Conservation (phyloP, 2,797 vertebrate species). For the Lacerta agilis region DNA sequence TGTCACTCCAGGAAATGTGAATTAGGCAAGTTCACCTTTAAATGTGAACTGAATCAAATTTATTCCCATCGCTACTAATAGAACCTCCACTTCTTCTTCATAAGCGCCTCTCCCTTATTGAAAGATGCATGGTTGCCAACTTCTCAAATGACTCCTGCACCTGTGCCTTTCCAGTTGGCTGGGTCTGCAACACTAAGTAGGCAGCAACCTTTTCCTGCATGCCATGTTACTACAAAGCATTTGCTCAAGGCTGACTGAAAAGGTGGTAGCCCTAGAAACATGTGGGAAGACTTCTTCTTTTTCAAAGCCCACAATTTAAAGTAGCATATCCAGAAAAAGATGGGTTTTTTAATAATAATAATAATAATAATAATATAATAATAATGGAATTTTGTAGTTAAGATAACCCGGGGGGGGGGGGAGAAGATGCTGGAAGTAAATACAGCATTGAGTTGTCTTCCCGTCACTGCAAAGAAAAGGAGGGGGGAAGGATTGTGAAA, state of each 20-base stretch:
- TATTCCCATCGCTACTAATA: too few relatives aligned
- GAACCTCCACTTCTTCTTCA: too few relatives aligned
- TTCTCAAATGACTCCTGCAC: not conserved
- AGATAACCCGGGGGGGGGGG: not conserved
- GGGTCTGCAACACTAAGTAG: not conserved
- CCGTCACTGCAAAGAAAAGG: not conserved
- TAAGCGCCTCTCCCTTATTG: not conserved
- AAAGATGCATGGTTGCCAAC: not conserved
- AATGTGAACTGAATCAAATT: too few relatives aligned
- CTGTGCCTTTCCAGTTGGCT: not conserved
- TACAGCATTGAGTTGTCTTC: not conserved
- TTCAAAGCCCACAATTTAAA: not conserved
- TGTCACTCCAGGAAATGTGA: too few relatives aligned
- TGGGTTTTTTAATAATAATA: too few relatives aligned
- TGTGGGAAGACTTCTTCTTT: not conserved
- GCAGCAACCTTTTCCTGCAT: too few relatives aligned
- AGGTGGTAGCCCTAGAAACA: not conserved
- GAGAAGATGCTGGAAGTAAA: not conserved
- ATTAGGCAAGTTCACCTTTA: too few relatives aligned
- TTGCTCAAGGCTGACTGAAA: not conserved
- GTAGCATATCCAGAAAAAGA: not conserved
- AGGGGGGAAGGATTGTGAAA: conserved; percentile 26
- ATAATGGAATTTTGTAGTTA: not conserved
- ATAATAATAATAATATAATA: too few relatives aligned
- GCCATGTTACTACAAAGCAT: not conserved